Percentiles rank a stretch among this genome's conserved stretches.
phyloP scores from a whole-genome alignment of 2,113 vertebrate genomes.

The Vireo altiloquus region DNA sequence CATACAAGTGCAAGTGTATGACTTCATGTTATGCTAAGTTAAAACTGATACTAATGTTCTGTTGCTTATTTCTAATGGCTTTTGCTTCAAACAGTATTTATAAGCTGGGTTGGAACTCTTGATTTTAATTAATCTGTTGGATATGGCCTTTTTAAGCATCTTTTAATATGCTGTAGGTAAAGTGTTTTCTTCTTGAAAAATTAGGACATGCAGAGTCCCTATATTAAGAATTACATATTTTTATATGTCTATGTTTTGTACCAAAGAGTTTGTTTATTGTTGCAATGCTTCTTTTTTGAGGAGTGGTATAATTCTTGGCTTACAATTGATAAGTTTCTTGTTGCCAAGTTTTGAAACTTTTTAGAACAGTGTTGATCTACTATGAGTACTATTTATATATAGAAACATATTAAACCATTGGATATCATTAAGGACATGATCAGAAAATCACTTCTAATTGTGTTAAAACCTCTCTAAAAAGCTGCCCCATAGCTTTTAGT shows the following conservation, averaged over 20 bases:
- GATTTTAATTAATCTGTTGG: not conserved
- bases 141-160: conserved; percentile 26
- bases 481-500: not conserved
- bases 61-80: conserved; percentile 25
- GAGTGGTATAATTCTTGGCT: conserved; percentile 24
- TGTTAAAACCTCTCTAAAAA: not conserved
- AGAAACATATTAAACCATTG: conserved; percentile 16
- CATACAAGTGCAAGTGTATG: conserved; percentile 7
- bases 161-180: not conserved
- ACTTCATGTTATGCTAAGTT: not conserved
- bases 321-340: conserved; percentile 41
- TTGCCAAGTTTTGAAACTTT: conserved; percentile 64
- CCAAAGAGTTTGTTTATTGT: conserved; percentile 37
- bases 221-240: conserved; percentile 28
- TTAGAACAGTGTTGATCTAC: conserved; percentile 38
- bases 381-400: conserved; percentile 29
- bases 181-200: conserved; percentile 15
- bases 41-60: not conserved
- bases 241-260: conserved; percentile 44
- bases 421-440: conserved; percentile 44
- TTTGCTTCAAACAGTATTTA: conserved; percentile 21
- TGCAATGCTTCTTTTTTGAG: conserved; percentile 43
- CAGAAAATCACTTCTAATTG: conserved; percentile 26
- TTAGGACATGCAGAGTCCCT: not conserved
- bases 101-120: not conserved